Conservation (phyloP, 2,888 invertebrate genomes). For the Polydrusus cervinus region DNA sequence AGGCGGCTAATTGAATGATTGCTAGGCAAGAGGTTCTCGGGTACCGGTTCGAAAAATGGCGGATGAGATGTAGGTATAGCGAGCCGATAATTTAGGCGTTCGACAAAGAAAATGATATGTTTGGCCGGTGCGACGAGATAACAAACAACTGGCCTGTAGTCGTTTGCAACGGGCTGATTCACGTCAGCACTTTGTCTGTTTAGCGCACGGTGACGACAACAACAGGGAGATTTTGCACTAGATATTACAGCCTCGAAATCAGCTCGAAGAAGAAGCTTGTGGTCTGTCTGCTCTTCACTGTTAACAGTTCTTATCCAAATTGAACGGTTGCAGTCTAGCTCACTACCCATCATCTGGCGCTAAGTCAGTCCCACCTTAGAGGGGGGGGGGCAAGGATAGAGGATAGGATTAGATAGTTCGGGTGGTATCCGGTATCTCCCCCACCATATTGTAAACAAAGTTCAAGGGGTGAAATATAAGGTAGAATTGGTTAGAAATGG, state of each 20-base stretch:
- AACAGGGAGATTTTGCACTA: slow-evolving; percentile 40
- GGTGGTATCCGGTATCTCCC: too few relatives aligned
- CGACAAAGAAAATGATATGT: slow-evolving; percentile 60
- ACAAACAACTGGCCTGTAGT: slow-evolving; percentile 57
- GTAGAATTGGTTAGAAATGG: too few relatives aligned
- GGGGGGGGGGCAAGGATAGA: too few relatives aligned
- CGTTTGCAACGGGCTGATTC: slow-evolving; percentile 46
- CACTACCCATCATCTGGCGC: too few relatives aligned
- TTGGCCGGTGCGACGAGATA: slow-evolving; percentile 56
- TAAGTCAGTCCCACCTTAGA: too few relatives aligned
- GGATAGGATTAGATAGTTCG: too few relatives aligned
- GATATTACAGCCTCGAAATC: not conserved
- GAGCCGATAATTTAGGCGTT: slow-evolving; percentile 60
- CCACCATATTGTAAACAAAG: too few relatives aligned
- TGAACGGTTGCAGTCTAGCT: too few relatives aligned
- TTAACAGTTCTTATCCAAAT: too few relatives aligned
- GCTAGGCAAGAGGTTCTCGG: slow-evolving; percentile 42
- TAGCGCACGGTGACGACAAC: slow-evolving; percentile 39
- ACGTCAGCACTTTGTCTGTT: slow-evolving; percentile 51
- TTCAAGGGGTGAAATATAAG: too few relatives aligned
- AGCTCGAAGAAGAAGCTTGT: not conserved
- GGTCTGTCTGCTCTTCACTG: too few relatives aligned
- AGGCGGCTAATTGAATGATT: slow-evolving; percentile 55
- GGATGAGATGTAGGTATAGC: slow-evolving; percentile 56
- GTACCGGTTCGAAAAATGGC: slow-evolving; percentile 50